Evolutionary conservation across 2,113 vertebrate species (phyloP).

Genomic region (Catharus bicknelli): DNA sequence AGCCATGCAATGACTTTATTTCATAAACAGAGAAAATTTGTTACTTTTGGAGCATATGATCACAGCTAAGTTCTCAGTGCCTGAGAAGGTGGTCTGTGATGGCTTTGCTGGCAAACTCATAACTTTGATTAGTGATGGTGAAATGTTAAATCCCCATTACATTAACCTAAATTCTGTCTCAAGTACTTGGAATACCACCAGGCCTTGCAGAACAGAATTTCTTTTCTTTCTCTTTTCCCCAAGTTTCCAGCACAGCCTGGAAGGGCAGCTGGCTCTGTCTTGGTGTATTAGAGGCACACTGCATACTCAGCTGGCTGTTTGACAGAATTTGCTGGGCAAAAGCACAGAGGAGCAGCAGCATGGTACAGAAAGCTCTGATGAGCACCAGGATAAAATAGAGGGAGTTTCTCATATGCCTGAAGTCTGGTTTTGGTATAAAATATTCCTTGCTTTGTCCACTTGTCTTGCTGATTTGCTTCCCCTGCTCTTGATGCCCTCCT

Average conservation of each 20-base stretch:
- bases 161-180: neutral
- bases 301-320: neutral
- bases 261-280: neutral
- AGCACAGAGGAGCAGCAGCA: neutral
- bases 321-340: neutral
- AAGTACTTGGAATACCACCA: neutral
- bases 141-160: neutral
- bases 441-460: neutral
- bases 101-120: conserved; percentile 6
- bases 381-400: neutral
- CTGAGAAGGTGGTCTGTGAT: neutral
- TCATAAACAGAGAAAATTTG: neutral
- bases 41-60: neutral
- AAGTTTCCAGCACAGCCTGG: neutral
- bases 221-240: neutral
- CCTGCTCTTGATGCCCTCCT: neutral
- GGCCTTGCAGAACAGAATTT: neutral
- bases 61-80: neutral
- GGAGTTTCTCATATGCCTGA: neutral
- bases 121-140: conserved; percentile 9
- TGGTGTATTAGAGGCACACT: accelerated
- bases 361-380: neutral
- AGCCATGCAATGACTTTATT: neutral
- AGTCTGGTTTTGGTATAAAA: neutral
- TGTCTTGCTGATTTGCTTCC: neutral